phyloP scores from a whole-genome alignment of 2,113 vertebrate genomes.

The Strix aluco region DNA sequence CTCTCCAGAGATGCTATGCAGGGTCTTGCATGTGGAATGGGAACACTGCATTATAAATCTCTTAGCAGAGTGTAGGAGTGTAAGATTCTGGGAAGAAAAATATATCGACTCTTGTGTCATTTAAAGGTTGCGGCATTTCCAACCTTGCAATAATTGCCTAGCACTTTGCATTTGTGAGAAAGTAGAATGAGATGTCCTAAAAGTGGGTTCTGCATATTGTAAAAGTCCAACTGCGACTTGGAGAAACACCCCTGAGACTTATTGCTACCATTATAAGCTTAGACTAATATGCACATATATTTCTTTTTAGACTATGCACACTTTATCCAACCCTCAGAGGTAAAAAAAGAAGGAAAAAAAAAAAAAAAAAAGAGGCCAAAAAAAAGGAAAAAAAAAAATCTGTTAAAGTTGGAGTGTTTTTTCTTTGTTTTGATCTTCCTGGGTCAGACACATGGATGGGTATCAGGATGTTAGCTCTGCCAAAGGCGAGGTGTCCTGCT shows the following conservation, averaged over 20 bases:
- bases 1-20: slow-evolving; percentile 22
- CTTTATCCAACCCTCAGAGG: background rate
- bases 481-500: background rate
- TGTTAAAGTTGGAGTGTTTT: background rate
- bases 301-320: slow-evolving; percentile 2
- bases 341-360: background rate
- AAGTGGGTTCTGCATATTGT: slow-evolving; percentile 51
- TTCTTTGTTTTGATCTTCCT: background rate
- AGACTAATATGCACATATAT: slow-evolving; percentile 38
- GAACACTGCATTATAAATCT: slow-evolving; percentile 27
- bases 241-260: slow-evolving; percentile 34
- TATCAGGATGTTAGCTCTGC: background rate
- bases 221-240: background rate
- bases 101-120: background rate
- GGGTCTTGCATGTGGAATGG: background rate
- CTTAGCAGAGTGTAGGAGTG: background rate
- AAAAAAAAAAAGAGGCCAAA: no score
- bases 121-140: slow-evolving; percentile 21
- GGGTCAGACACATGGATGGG: fast-evolving
- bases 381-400: background rate
- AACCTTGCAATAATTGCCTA: slow-evolving; percentile 21
- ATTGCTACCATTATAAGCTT: slow-evolving; percentile 54
- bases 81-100: slow-evolving; percentile 19
- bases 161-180: slow-evolving; percentile 56
- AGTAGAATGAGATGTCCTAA: slow-evolving; percentile 1